Conservation (phyloP, 2,888 invertebrate species). For the Hyppa rectilinea region DNA sequence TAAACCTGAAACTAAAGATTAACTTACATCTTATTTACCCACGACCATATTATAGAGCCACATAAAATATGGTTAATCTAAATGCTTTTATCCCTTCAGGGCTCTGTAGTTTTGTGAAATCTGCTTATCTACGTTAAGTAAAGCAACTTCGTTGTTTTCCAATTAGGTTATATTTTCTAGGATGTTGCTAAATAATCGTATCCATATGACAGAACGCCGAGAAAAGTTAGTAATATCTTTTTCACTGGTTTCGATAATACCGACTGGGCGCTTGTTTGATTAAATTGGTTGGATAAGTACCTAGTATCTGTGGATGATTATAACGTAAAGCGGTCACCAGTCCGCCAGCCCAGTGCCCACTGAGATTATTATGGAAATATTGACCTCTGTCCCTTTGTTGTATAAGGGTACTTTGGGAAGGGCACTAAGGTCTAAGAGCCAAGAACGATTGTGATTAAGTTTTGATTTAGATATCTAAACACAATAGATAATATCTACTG, state of each 20-base stretch:
- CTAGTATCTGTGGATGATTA: background rate
- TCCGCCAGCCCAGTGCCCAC: constrained; percentile 13
- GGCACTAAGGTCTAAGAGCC: constrained; percentile 21
- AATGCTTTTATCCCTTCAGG: background rate
- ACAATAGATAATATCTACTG: background rate
- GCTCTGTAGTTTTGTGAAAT: background rate
- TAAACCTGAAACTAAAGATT: background rate
- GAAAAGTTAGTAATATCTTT: background rate
- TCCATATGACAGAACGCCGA: background rate
- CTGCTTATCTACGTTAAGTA: background rate
- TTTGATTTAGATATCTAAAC: constrained; percentile 31
- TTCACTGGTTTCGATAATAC: background rate
- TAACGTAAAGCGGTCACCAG: constrained; percentile 12
- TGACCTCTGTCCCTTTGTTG: constrained; percentile 38
- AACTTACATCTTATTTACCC: background rate
- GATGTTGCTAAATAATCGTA: background rate
- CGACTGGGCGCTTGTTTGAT: constrained; percentile 4
- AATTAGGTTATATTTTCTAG: background rate
- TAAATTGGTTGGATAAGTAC: constrained; percentile 6
- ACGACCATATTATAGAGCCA: background rate
- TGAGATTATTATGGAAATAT: constrained; percentile 48
- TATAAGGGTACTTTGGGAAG: constrained; percentile 34
- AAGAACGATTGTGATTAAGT: constrained; percentile 15
- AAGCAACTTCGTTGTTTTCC: background rate
- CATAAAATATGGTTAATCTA: background rate